A percentile compares a stretch with the other conserved stretches of the same genome.
phyloP scores from a whole-genome alignment of 1,140 invertebrate genomes.

The Drosophila takahashii region DNA sequence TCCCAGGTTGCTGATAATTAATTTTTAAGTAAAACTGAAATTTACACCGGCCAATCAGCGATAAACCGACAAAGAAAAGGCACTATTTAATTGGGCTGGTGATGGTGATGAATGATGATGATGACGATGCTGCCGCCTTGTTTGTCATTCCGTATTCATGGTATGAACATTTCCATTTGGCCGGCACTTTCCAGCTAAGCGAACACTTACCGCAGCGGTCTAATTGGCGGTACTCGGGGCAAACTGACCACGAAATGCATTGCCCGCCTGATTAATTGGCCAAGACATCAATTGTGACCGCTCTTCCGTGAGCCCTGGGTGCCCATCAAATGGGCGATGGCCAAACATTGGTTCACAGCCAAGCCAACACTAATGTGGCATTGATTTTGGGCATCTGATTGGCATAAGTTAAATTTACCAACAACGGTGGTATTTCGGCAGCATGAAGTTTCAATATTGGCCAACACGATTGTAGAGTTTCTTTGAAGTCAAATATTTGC shows the following conservation, averaged over 20 bases:
- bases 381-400: neutral
- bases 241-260: constrained; percentile 14
- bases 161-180: neutral
- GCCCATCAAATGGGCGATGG: neutral
- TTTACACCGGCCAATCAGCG: constrained; percentile 43
- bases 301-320: constrained; percentile 5
- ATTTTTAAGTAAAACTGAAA: constrained; percentile 69
- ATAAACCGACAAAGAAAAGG: constrained; percentile 22
- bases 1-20: constrained; percentile 64
- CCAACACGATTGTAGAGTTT: neutral
- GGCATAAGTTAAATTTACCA: neutral
- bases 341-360: constrained; percentile 18
- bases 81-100: constrained; percentile 27
- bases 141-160: constrained; percentile 8
- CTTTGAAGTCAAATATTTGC: no score
- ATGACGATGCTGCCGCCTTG: neutral
- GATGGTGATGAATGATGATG: neutral
- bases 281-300: constrained; percentile 20
- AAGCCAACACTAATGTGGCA: neutral
- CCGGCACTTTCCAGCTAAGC: neutral
- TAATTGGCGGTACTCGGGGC: constrained; percentile 22
- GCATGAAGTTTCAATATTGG: neutral
- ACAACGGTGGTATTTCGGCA: neutral
- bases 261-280: constrained; percentile 27
- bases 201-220: constrained; percentile 2